A percentile compares a stretch with the other conserved stretches of the same genome.
These are phyloP conservation scores for Yponomeuta sedellus DNA, from an alignment of 2,888 invertebrate genomes.

Conservation along the genomic window DNA sequence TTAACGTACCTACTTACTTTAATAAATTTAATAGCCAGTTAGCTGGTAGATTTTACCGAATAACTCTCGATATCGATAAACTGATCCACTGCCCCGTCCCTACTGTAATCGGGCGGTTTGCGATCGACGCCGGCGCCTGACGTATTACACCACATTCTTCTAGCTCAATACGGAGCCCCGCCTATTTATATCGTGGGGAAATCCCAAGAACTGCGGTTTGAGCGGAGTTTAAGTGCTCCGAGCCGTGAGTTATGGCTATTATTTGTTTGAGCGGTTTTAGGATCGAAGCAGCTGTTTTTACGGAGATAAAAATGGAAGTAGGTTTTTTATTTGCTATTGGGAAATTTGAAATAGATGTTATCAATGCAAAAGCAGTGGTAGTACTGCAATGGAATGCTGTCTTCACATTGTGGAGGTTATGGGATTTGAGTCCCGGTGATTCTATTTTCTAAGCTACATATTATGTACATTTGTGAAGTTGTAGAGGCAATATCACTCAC, in stretches of 20 bases:
- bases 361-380: no score
- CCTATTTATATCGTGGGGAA: conserved; percentile 11
- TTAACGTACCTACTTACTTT: no score
- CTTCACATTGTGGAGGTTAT: no score
- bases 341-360: no score
- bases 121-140: conserved; percentile 55
- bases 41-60: no score
- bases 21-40: no score
- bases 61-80: not conserved
- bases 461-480: no score
- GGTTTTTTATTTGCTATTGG: no score
- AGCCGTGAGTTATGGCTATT: conserved; percentile 14
- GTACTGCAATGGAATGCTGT: no score
- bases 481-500: no score
- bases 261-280: conserved; percentile 15
- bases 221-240: conserved; percentile 10
- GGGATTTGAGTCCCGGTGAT: no score
- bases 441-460: no score
- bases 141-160: conserved; percentile 66
- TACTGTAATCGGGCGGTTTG: conserved; percentile 46
- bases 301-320: not conserved
- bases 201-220: conserved; percentile 10
- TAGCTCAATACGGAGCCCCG: conserved; percentile 33
- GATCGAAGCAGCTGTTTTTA: not conserved
- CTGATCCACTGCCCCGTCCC: conserved; percentile 23